A percentile compares a stretch with the other conserved stretches of the same genome.
phyloP scores from a whole-genome alignment of 2,113 vertebrate species.

The Campylorhamphus procurvoides region DNA sequence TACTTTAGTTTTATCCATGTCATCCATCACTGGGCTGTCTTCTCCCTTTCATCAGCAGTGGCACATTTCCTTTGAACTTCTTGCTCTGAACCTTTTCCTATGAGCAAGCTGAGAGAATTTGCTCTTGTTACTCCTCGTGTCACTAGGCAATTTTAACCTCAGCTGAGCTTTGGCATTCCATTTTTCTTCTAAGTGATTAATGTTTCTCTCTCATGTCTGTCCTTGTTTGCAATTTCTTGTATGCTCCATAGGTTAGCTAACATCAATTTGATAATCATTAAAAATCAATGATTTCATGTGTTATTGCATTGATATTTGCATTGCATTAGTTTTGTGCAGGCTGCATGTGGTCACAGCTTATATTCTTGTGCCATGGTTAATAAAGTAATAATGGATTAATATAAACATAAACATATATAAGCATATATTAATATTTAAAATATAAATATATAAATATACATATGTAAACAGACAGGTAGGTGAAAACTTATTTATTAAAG shows the following conservation, averaged over 20 bases:
- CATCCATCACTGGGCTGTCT: background rate
- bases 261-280: background rate
- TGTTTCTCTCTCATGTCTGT: background rate
- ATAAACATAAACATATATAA: background rate
- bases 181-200: background rate
- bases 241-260: background rate
- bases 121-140: background rate
- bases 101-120: background rate
- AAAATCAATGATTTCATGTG: background rate
- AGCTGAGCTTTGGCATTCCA: background rate
- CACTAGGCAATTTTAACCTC: background rate
- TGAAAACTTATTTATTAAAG: background rate
- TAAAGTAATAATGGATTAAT: background rate
- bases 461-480: background rate
- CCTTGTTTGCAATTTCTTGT: background rate
- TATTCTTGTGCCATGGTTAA: background rate
- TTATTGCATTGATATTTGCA: background rate
- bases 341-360: background rate
- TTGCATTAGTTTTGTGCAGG: background rate
- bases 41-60: background rate
- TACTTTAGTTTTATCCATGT: background rate
- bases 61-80: background rate
- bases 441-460: background rate
- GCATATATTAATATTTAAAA: no score
- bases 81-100: background rate